These are phyloP conservation scores for Heliconius cydno DNA, from an alignment of 2,888 invertebrate species.

Conservation along the genomic window DNA sequence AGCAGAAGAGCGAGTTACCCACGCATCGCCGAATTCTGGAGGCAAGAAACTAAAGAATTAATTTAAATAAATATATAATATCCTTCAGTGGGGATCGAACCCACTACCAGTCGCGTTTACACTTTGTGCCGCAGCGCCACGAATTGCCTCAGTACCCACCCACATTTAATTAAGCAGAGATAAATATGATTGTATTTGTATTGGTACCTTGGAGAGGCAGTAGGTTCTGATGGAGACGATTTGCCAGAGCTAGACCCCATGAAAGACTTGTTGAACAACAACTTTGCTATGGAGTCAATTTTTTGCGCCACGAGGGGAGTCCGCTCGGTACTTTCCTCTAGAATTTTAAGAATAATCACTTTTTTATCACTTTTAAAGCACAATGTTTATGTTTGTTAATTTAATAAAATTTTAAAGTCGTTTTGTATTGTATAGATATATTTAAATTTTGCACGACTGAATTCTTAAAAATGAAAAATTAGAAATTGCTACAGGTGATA, in stretches of 20 bases:
- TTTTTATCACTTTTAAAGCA: background rate
- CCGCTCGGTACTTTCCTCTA: conserved; percentile 82
- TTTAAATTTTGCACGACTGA: background rate
- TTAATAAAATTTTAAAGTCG: background rate
- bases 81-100: no score
- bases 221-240: conserved; percentile 73
- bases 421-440: background rate
- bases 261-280: conserved; percentile 86
- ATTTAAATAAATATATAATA: no score
- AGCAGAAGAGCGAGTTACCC: no score
- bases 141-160: no score
- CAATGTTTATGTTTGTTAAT: background rate
- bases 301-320: conserved; percentile 88
- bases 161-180: no score
- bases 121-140: no score
- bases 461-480: no score
- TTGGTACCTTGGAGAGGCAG: conserved; percentile 70
- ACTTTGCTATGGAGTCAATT: conserved; percentile 89
- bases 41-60: no score
- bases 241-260: conserved; percentile 76
- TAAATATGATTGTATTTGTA: background rate
- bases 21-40: no score
- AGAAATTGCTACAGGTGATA: no score
- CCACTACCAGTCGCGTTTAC: no score
- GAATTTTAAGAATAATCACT: conserved; percentile 29